These are phyloP conservation scores for Ectemnius continuus DNA, from an alignment of 2,888 invertebrate species.

Conservation along the genomic window DNA sequence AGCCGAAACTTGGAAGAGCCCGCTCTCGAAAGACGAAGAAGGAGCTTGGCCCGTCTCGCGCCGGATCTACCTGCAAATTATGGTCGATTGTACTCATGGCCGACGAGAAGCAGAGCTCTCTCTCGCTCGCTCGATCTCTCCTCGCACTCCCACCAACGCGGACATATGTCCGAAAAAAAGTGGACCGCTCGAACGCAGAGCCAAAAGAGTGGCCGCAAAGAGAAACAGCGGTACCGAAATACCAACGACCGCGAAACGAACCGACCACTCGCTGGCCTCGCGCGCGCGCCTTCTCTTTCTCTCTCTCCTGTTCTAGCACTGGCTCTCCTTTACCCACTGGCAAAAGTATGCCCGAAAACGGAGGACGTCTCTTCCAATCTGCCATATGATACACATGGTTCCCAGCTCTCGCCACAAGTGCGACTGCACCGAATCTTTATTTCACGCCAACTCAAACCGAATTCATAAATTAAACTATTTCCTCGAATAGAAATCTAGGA, in stretches of 20 bases:
- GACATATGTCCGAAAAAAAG: conserved; percentile 9
- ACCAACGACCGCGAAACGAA: conserved; percentile 65
- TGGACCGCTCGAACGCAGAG: conserved; percentile 35
- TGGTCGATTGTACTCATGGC: conserved; percentile 59
- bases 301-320: background rate
- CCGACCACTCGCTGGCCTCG: conserved; percentile 51
- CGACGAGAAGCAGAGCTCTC: conserved; percentile 50
- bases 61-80: conserved; percentile 60
- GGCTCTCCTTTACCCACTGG: conserved; percentile 15
- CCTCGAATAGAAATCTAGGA: too few species aligned
- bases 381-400: conserved; percentile 2
- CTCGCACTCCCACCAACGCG: background rate
- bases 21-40: conserved; percentile 9
- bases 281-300: conserved; percentile 19
- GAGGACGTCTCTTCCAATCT: conserved; percentile 33
- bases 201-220: conserved; percentile 22
- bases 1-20: conserved; percentile 14
- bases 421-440: too few species aligned
- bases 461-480: too few species aligned
- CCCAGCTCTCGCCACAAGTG: background rate
- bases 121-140: conserved; percentile 14
- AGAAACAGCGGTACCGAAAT: conserved; percentile 57
- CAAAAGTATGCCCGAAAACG: conserved; percentile 34
- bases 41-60: conserved; percentile 31
- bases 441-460: too few species aligned